Evolutionary conservation across 2,113 vertebrate genomes (phyloP).

Genomic region (Naja naja): DNA sequence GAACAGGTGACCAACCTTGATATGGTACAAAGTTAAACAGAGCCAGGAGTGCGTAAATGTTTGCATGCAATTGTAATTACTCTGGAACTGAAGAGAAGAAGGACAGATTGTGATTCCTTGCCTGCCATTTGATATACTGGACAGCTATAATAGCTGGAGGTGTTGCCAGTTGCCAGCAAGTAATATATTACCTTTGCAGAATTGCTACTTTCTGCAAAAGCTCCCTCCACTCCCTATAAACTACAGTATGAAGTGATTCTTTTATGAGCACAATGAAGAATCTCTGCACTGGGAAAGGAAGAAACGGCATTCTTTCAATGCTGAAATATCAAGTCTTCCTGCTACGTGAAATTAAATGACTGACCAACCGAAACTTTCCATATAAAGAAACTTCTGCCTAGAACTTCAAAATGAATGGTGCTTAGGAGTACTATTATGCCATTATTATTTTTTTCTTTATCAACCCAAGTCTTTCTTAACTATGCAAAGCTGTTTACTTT

Average conservation of each 20-base stretch:
- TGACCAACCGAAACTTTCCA: background rate
- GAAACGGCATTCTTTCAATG: background rate
- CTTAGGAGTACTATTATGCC: background rate
- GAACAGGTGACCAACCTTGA: background rate
- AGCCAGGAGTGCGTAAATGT: background rate
- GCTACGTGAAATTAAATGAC: background rate
- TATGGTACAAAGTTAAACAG: background rate
- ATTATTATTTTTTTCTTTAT: background rate
- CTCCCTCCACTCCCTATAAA: background rate
- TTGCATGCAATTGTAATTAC: background rate
- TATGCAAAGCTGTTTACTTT: background rate
- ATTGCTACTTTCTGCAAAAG: background rate
- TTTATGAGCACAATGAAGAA: background rate
- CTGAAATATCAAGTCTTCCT: background rate
- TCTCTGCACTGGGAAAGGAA: background rate
- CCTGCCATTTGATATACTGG: background rate
- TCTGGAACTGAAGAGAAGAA: background rate
- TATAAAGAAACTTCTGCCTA: background rate
- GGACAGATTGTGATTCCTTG: background rate
- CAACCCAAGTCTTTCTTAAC: too few species aligned
- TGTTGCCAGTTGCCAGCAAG: background rate
- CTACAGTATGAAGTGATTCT: background rate
- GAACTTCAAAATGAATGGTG: background rate
- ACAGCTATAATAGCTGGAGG: background rate
- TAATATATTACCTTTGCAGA: background rate